Base-by-base conservation (phyloP, 2,113 vertebrate genomes). In the Ramphastos sulfuratus region DNA sequence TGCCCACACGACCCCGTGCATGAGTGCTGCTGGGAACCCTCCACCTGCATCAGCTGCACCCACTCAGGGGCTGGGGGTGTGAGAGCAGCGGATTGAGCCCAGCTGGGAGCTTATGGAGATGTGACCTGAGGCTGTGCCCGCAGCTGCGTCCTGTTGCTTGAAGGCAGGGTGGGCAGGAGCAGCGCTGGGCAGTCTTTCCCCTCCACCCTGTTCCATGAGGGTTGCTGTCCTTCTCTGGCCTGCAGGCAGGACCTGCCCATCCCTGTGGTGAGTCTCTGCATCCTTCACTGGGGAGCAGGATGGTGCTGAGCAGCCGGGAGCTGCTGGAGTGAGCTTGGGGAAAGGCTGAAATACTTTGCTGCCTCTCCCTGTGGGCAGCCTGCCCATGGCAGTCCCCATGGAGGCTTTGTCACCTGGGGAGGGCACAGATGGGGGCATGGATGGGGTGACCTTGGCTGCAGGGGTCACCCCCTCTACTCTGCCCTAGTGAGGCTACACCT, bases 341-440 rank as follows among this genome's bases (percentile, higher is more conserved):
- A 39, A 15, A 39, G 52, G 58, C 54, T 52, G 64, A 25, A 23
- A 6, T 1, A 0, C 0, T 1, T 12, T 64, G 44, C 42, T 42
- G 10, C n/a, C 16, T 15, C 19, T 35, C 2, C 61, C 31, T 28
- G n/a, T 28, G 28, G 37, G 12, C 67, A 54, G 59, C 46, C 28
- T 4, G n/a, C 6, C 25, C 2, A 1, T 4, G 48, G 54, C 12
- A 44, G 42, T 15, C 21, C 31, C 65, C 10, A 1, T 0, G 24
- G 73, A 23, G 27, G 12, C 25, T 35, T 3, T 13, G 21, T 46
- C 4, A 21, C 24, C 24, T 10, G 16, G 21, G 48, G 30, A 24
- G 3, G 12, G 80, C 50, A 33, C 2, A 7, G 13, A 20, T 0
- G 1, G 31, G n/a, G 31, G 16, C 7, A 7, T 25, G 25, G 9